Evolutionary conservation across 2,888 invertebrate genomes (phyloP).

Genomic region (Sipha maydis): DNA sequence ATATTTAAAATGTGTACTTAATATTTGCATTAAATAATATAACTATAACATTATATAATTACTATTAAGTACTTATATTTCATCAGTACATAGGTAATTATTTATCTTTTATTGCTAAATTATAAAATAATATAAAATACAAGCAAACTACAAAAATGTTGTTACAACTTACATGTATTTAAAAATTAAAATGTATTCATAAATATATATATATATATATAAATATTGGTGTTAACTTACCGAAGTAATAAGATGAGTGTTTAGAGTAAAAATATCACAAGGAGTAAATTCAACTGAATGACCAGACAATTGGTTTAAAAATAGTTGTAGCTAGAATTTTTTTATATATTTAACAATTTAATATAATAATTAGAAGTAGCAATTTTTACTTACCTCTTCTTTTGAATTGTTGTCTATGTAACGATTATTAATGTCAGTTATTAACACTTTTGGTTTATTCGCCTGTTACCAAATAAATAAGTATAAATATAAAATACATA

Average conservation of each 20-base stretch:
- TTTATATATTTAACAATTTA: neutral
- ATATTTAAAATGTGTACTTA: neutral
- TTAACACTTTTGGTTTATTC: conserved; percentile 61
- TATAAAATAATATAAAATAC: too few relatives aligned
- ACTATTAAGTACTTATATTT: too few relatives aligned
- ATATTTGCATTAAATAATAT: neutral
- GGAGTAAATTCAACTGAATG: conserved; percentile 66
- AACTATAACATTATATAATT: too few relatives aligned
- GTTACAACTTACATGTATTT: too few relatives aligned
- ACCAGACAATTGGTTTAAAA: conserved; percentile 66
- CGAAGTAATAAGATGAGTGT: conserved; percentile 66
- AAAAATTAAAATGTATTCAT: too few relatives aligned
- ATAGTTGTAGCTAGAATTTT: conserved; percentile 65
- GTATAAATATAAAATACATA: too few relatives aligned
- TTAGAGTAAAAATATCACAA: conserved; percentile 66
- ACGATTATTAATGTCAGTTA: conserved; percentile 63
- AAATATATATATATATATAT: neutral
- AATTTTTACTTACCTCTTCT: conserved; percentile 63
- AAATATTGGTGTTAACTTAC: conserved; percentile 64
- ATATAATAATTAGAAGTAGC: neutral
- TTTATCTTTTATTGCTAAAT: too few relatives aligned
- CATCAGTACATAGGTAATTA: too few relatives aligned
- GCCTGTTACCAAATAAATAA: conserved; percentile 44
- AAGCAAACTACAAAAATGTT: too few relatives aligned
- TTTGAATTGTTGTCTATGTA: conserved; percentile 62